Evolutionary conservation across 2,888 invertebrate genomes (phyloP).

Genomic region (Polietes domitor): DNA sequence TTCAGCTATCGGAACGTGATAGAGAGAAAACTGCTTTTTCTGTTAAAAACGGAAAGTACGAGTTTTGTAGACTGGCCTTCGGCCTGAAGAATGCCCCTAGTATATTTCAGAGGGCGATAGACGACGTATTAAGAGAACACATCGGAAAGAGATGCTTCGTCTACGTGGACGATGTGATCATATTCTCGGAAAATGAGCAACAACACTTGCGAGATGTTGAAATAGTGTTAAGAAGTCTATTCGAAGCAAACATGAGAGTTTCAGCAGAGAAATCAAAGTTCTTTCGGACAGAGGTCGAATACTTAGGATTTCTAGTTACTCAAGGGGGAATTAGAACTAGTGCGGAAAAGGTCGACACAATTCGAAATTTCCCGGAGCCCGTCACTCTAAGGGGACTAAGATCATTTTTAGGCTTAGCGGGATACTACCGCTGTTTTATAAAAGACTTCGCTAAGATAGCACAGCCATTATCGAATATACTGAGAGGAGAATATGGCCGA

Average conservation of each 20-base stretch:
- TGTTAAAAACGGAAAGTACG: neutral
- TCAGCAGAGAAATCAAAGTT: slow-evolving; percentile 65
- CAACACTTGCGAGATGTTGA: neutral
- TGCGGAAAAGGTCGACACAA: slow-evolving; percentile 22
- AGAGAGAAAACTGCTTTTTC: neutral
- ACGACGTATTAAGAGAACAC: neutral
- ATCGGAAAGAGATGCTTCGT: slow-evolving; percentile 15
- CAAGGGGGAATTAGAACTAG: slow-evolving; percentile 59
- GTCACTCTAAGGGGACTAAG: slow-evolving; percentile 38
- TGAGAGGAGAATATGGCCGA: slow-evolving; percentile 66
- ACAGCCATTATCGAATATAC: slow-evolving; percentile 52
- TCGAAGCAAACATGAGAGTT: slow-evolving; percentile 50
- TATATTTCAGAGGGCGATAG: slow-evolving; percentile 16
- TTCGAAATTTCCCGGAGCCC: slow-evolving; percentile 38
- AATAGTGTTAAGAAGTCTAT: slow-evolving; percentile 18
- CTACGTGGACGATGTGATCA: slow-evolving; percentile 30
- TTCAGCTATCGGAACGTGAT: neutral
- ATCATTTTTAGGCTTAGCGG: slow-evolving; percentile 21
- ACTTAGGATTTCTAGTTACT: slow-evolving; percentile 35
- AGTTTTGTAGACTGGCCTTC: neutral
- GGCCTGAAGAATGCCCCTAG: slow-evolving; percentile 26
- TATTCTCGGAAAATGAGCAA: neutral
- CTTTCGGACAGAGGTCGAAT: slow-evolving; percentile 70
- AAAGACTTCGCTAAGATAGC: slow-evolving; percentile 16
- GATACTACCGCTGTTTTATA: neutral